Conservation (phyloP, 2,888 invertebrate genomes). For the Dusona sp. region DNA sequence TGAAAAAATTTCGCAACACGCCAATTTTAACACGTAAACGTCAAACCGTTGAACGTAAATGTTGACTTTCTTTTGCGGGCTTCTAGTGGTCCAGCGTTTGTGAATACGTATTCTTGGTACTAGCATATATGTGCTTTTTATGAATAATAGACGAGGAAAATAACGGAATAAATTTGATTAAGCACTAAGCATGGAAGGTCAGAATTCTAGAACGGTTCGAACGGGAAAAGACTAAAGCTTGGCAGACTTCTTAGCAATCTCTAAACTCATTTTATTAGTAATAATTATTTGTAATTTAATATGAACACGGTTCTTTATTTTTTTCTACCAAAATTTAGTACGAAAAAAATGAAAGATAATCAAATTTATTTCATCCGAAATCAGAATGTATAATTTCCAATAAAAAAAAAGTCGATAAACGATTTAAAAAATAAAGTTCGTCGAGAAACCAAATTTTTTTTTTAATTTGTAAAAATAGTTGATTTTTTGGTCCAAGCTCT, state of each 20-base stretch:
- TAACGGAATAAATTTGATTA: background rate
- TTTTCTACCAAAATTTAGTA: too few relatives aligned
- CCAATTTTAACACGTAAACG: background rate
- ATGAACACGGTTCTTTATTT: background rate
- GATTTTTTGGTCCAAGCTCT: background rate
- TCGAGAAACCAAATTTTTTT: background rate
- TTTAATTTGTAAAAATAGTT: background rate
- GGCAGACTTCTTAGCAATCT: background rate
- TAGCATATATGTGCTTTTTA: background rate
- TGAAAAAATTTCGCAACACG: background rate
- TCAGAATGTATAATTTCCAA: too few relatives aligned
- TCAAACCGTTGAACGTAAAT: background rate
- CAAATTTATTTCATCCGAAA: too few relatives aligned
- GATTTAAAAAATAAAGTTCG: background rate
- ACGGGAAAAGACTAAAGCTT: background rate
- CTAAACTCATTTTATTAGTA: background rate
- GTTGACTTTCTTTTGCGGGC: background rate
- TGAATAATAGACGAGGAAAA: background rate
- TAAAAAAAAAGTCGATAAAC: too few relatives aligned
- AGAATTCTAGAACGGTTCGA: background rate
- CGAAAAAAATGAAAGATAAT: too few relatives aligned
- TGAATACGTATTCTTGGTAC: background rate
- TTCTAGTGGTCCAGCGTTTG: background rate
- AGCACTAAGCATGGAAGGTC: background rate
- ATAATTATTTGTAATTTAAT: background rate